Evolutionary conservation across 1,140 invertebrate genomes (phyloP).

Genomic region (Bicyclus anynana): DNA sequence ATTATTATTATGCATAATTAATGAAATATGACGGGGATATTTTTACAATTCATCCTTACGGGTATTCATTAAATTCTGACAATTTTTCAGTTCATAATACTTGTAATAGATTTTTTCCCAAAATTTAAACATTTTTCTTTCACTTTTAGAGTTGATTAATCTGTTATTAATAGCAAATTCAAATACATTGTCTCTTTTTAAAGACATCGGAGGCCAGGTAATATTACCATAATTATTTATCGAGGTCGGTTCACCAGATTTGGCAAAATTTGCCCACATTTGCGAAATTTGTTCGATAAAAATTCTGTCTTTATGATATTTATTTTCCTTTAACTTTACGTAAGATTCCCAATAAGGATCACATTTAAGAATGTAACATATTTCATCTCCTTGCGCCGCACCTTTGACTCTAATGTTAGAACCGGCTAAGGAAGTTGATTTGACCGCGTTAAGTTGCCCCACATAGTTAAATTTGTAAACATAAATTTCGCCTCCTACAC

Average conservation of each 20-base stretch:
- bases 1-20: too few relatives aligned
- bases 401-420: constrained; percentile 43
- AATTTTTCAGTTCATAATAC: constrained; percentile 40
- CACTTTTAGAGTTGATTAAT: constrained; percentile 34
- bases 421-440: constrained; percentile 41
- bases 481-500: constrained; percentile 32
- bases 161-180: constrained; percentile 40
- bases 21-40: too few relatives aligned
- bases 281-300: constrained; percentile 56
- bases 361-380: constrained; percentile 63
- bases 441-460: constrained; percentile 52
- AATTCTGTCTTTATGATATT: constrained; percentile 38
- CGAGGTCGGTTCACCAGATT: constrained; percentile 59
- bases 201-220: constrained; percentile 47
- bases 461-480: constrained; percentile 63
- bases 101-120: constrained; percentile 53
- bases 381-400: constrained; percentile 57
- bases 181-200: constrained; percentile 42
- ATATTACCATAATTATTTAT: constrained; percentile 20
- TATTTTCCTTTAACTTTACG: constrained; percentile 37
- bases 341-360: constrained; percentile 57
- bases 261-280: constrained; percentile 74
- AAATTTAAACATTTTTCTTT: constrained; percentile 48
- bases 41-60: constrained; percentile 17
- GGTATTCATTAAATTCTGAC: constrained; percentile 31